Evolutionary conservation across 2,888 invertebrate genomes (phyloP), one percentile per base, ranked within the genome.

Genomic region (Phalera bucephala): DNA sequence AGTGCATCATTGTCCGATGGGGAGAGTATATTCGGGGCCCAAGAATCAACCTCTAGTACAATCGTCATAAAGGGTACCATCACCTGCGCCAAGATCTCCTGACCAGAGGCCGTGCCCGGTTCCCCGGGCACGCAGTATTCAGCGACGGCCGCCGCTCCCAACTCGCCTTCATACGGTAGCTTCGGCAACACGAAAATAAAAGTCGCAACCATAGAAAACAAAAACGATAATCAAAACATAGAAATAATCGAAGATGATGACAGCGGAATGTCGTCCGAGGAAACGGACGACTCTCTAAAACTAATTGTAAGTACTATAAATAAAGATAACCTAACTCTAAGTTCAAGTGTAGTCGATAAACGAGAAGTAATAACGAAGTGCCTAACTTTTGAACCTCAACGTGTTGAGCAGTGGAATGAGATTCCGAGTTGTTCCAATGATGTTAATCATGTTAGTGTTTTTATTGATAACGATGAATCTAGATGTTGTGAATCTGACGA

Each of bases 241-340:
- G 41, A 47, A 22, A 39, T 35, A 29, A 37, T 46, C 10, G 68
- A 70, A 33, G 66, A 66, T 36, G 72, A 76, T 32, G 79, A 85
- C 42, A 89, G 89, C 50, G 89, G 89, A 30, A 82, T 89, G 89
- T 89, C 89, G 27, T 89, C 89, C 1, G 89, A 86, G 52, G 87
- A 88, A 60, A 86, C 77, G 39, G 87, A 88, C 33, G 85, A 86
- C 36, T 85, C 82, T 32, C 61, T 80, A 10, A 80, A 73, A 66
- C 64, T 65, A 56, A 72, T 68, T 33, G 34, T 67, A 62, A 78
- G 63, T 56, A 57, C 62, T 64, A 73, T 59, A 37, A 63, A 62
- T 58, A 67, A 64, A 39, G 51, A 60, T 68, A 75, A 62, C 31
- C 49, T 65, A 51, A 53, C 53, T 36, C 25, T 73, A 65, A 72